Conservation (phyloP, 2,888 invertebrate species). For the Ernsta delagoae region DNA sequence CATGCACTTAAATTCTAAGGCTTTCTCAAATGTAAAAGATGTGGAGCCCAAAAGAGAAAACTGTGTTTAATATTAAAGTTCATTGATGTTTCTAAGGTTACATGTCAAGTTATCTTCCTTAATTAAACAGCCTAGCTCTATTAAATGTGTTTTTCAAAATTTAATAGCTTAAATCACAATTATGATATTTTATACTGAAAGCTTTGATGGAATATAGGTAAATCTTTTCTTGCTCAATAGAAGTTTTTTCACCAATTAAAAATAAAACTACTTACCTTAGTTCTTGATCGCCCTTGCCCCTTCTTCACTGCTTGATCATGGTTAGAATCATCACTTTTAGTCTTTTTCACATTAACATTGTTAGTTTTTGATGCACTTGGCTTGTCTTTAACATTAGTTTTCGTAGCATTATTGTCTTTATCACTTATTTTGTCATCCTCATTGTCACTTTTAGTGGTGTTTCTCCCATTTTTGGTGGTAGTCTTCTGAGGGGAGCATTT, state of each 20-base stretch:
- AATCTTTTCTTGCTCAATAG: no score
- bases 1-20: no score
- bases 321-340: constrained; percentile 66
- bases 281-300: constrained; percentile 67
- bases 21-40: no score
- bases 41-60: no score
- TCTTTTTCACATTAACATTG: constrained; percentile 62
- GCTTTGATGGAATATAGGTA: no score
- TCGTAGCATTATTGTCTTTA: constrained; percentile 56
- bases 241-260: background rate
- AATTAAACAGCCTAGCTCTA: no score
- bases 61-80: no score
- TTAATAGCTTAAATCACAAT: no score
- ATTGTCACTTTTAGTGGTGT: constrained; percentile 60
- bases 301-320: constrained; percentile 60
- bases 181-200: no score
- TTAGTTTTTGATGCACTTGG: constrained; percentile 60
- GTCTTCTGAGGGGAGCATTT: constrained; percentile 64
- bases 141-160: no score
- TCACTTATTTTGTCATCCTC: constrained; percentile 65
- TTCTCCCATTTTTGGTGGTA: constrained; percentile 54
- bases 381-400: constrained; percentile 62
- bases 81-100: no score
- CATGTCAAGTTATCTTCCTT: no score
- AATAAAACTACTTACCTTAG: constrained; percentile 64